Conservation (phyloP, 2,113 vertebrate species). For the Coryphaenoides rupestris region DNA sequence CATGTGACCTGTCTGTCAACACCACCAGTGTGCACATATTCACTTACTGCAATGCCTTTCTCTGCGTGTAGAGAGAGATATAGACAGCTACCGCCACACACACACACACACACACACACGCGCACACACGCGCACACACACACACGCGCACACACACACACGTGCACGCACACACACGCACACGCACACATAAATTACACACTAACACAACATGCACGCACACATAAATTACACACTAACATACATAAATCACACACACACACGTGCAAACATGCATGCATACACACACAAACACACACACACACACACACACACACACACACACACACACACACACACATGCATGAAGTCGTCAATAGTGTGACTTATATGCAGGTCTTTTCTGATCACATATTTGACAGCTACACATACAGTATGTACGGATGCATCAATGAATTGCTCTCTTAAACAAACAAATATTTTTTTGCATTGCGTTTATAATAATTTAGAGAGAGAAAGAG, state of each 20-base stretch:
- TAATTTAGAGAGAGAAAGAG: too few relatives aligned
- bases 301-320: background rate
- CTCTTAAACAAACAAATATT: too few relatives aligned
- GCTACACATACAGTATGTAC: too few relatives aligned
- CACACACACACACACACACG: constrained; percentile 1
- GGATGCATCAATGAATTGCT: too few relatives aligned
- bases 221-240: too few relatives aligned
- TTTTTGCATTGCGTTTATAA: too few relatives aligned
- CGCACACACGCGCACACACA: background rate
- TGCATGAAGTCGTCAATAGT: too few relatives aligned
- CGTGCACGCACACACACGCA: background rate
- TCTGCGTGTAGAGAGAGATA: background rate
- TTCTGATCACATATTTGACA: too few relatives aligned
- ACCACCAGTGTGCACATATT: constrained; percentile 24
- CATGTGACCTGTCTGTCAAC: constrained; percentile 69
- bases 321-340: too few relatives aligned
- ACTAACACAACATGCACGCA: too few relatives aligned
- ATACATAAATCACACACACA: background rate
- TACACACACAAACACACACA: background rate
- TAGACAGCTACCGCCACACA: constrained; percentile 3
- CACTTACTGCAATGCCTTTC: constrained; percentile 9
- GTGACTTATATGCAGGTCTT: too few relatives aligned
- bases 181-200: constrained; percentile 2
- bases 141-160: constrained; percentile 6
- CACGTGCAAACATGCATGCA: background rate